Evolutionary conservation across 2,797 vertebrate genomes (phyloP).

Genomic region (Acanthis flammea): DNA sequence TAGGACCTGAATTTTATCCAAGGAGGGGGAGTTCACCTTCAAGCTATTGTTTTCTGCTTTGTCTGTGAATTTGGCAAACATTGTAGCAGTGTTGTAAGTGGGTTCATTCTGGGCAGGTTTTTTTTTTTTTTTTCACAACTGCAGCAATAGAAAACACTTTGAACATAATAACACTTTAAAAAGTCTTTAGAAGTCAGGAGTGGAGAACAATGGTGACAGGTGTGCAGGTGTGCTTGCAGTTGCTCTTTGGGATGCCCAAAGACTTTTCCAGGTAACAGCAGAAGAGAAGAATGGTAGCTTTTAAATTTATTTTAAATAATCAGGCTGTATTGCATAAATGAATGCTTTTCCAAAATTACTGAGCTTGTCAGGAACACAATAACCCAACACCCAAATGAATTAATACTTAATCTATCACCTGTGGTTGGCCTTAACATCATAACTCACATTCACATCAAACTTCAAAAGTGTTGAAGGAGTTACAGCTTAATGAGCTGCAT

Average conservation of each 20-base stretch:
- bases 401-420: neutral
- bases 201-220: neutral
- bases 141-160: neutral
- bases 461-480: neutral
- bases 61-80: neutral
- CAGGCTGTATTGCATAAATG: neutral
- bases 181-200: neutral
- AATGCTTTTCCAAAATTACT: neutral
- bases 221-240: neutral
- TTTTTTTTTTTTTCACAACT: neutral
- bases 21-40: neutral
- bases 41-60: neutral
- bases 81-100: neutral
- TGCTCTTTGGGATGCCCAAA: neutral
- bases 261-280: neutral
- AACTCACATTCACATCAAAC: neutral
- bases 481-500: neutral
- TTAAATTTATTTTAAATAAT: neutral
- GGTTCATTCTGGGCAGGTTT: neutral
- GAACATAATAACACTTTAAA: neutral
- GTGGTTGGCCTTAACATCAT: neutral
- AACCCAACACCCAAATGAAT: neutral
- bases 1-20: neutral
- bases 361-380: neutral
- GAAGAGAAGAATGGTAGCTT: neutral